Percentiles rank a stretch among this genome's conserved stretches.
Conservation (phyloP, 2,113 vertebrate species). For the Syrrhaptes paradoxus region DNA sequence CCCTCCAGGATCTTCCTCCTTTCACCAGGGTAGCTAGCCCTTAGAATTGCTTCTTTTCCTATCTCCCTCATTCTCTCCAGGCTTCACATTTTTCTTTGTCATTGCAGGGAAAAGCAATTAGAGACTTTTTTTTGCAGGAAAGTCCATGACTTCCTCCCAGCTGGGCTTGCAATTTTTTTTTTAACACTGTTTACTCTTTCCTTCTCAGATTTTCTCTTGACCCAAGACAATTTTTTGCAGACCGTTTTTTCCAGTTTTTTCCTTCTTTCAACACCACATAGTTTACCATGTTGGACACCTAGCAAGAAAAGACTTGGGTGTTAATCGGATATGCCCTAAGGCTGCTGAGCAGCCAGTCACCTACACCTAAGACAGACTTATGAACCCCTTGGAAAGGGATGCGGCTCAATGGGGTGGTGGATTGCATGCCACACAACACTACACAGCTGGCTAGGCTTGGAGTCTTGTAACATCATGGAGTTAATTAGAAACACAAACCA, state of each 20-base stretch:
- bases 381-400: neutral
- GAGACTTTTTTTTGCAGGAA: neutral
- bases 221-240: neutral
- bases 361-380: neutral
- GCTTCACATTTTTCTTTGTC: neutral
- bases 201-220: neutral
- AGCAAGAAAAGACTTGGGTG: neutral
- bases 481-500: neutral
- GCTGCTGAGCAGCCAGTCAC: neutral
- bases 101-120: neutral
- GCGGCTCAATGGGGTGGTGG: fast-evolving
- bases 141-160: neutral
- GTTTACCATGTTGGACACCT: neutral
- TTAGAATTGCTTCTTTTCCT: neutral
- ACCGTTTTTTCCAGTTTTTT: neutral
- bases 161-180: neutral
- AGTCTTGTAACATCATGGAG: neutral
- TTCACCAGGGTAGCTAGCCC: neutral
- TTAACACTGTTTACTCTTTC: neutral
- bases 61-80: neutral
- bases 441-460: neutral
- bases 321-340: neutral
- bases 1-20: neutral
- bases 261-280: neutral
- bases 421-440: neutral